phyloP scores from a whole-genome alignment of 1,140 invertebrate species.

The Drosophila neocordata region DNA sequence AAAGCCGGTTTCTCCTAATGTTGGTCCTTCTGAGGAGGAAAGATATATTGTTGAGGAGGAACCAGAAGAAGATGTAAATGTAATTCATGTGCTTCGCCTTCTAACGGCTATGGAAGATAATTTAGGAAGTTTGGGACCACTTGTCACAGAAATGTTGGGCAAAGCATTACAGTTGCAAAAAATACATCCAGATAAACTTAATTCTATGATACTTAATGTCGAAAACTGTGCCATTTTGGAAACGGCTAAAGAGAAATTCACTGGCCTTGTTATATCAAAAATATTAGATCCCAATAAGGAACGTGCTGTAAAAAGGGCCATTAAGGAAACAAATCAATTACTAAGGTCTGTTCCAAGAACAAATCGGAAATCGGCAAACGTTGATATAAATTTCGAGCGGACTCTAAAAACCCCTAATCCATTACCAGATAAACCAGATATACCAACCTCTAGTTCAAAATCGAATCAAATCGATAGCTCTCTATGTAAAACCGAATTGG shows the following conservation, averaged over 20 bases:
- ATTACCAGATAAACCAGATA: conserved; percentile 10
- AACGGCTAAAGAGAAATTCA: conserved; percentile 73
- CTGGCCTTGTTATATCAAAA: conserved; percentile 64
- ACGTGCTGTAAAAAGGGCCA: conserved; percentile 57
- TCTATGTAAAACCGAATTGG: conserved; percentile 62
- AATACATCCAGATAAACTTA: conserved; percentile 48
- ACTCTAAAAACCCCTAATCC: background rate
- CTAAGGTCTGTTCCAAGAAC: conserved; percentile 35
- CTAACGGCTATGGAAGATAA: conserved; percentile 90
- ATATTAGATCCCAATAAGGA: conserved; percentile 62
- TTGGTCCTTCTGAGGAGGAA: background rate
- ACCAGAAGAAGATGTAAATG: conserved; percentile 32
- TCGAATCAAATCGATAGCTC: conserved; percentile 17
- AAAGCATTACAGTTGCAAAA: conserved; percentile 88
- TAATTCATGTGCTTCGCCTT: conserved; percentile 87
- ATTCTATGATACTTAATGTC: conserved; percentile 41
- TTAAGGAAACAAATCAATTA: conserved; percentile 54
- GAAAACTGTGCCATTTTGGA: conserved; percentile 69
- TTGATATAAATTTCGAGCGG: background rate
- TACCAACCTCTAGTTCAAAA: background rate
- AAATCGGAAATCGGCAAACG: background rate
- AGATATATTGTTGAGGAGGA: background rate
- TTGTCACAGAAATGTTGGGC: conserved; percentile 88
- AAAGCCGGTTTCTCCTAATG: background rate
- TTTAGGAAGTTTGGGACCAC: conserved; percentile 90